Evolutionary conservation across 1,140 invertebrate genomes (phyloP), one percentile per base, ranked within the genome.

Genomic region (Octopus sinensis): DNA sequence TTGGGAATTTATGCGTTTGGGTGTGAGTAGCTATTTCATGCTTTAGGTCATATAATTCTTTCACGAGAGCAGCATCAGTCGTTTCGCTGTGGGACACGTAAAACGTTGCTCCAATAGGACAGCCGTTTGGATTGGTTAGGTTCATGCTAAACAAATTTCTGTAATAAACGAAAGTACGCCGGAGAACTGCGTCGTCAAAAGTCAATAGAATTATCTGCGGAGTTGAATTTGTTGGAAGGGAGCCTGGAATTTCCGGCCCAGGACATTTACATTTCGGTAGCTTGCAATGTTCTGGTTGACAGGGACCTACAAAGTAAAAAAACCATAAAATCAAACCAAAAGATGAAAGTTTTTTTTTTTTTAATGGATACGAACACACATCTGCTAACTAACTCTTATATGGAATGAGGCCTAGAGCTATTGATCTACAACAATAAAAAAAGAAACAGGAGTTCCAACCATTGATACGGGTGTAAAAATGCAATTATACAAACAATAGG

Each of bases 21-120:
- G 97, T 98, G 90, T 98, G 96, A 54, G 97, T 96, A 30, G 96
- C 97, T 85, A 99, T 97, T 92, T 99, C 97, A 89, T 98, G 97
- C 56, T 97, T 97, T 89, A 96, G 95, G 62, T 96, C 93, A 88
- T 97, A 95, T 83, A 97, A 95, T 91, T 98, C 96, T 88, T 98
- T 96, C 0, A 98, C 95, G 91, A 98, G 96, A 88, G 98, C 96
- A 0, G 97, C 95, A n/a, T 96, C 96, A 4, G 96, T 97, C 91
- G 98, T 99, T 91, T 99, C 98, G 87, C 95, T 96, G 91, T 97
- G 98, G 0, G 97, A 98, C 12, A 98, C 93, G 91, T 99, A 99
- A 94, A 95, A 98, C 23, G 97, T 98, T 73, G 96, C 94, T 91
- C 97, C 98, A 90, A 99, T 98, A 87, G 97, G 95, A 90, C 97